Percentiles rank a stretch among this genome's conserved stretches.
phyloP scores from a whole-genome alignment of 1,140 invertebrate species.

The Papilio xuthus region DNA sequence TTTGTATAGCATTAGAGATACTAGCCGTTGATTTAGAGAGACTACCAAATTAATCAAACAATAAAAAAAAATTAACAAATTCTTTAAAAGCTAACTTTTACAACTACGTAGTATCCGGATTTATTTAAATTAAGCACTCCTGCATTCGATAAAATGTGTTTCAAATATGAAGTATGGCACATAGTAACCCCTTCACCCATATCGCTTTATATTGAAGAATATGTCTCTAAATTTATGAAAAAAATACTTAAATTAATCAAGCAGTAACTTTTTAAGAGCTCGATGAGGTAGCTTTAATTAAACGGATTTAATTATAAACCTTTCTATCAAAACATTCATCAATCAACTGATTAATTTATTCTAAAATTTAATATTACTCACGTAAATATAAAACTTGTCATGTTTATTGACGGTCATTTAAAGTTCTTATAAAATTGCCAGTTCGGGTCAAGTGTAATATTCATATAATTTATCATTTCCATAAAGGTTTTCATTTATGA shows the following conservation, averaged over 20 bases:
- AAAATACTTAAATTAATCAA: neutral
- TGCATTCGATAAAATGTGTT: neutral
- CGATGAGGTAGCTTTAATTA: slow-evolving; percentile 7
- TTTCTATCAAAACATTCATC: slow-evolving; percentile 8
- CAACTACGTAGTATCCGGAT: neutral
- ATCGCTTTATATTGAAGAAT: neutral
- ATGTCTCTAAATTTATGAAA: neutral
- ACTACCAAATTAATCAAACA: too few species aligned
- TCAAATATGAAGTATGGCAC: neutral
- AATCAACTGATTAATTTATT: slow-evolving; percentile 8
- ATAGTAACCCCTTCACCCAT: neutral
- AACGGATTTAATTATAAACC: slow-evolving; percentile 6
- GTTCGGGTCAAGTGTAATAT: slow-evolving; percentile 18
- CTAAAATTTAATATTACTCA: slow-evolving; percentile 7
- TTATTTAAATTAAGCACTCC: neutral
- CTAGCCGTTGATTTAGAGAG: too few species aligned
- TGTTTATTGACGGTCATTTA: slow-evolving; percentile 5
- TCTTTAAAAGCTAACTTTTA: too few species aligned
- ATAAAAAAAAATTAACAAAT: too few species aligned
- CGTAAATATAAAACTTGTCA: slow-evolving; percentile 23
- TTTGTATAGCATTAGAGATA: too few species aligned
- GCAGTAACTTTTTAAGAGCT: neutral
- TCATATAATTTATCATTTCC: slow-evolving; percentile 14
- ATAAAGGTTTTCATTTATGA: slow-evolving; percentile 7
- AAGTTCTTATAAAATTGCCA: slow-evolving; percentile 6